phyloP scores from a whole-genome alignment of 2,888 invertebrate genomes.

The Ormia ochracea region DNA sequence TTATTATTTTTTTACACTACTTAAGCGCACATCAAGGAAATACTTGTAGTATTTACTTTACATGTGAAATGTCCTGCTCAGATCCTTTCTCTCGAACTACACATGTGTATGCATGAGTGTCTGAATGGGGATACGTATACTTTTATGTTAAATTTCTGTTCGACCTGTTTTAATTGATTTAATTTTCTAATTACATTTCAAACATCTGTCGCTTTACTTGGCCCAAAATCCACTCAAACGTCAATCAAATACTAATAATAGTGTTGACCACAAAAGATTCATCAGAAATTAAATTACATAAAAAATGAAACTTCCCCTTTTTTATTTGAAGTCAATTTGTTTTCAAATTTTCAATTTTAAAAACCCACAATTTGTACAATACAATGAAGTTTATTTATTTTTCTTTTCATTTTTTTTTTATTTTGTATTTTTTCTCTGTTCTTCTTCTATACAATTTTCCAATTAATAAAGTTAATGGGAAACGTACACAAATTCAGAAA shows the following conservation, averaged over 20 bases:
- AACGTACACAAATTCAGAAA: conserved; percentile 19
- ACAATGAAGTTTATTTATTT: conserved; percentile 33
- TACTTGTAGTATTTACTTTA: not conserved
- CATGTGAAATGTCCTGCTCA: not conserved
- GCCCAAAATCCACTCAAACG: conserved; percentile 1
- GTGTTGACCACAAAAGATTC: conserved; percentile 44
- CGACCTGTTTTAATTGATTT: conserved; percentile 53
- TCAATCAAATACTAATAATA: conserved; percentile 59
- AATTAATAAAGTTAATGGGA: conserved; percentile 51
- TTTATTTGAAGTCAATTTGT: conserved; percentile 37
- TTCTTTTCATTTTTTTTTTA: too few species aligned
- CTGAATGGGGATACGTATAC: not conserved
- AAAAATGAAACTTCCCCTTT: conserved; percentile 31
- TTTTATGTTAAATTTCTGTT: not conserved
- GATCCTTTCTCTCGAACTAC: not conserved
- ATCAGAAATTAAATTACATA: not conserved
- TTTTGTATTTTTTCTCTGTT: not conserved
- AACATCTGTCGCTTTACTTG: conserved; percentile 50
- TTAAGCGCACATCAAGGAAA: not conserved
- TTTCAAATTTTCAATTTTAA: conserved; percentile 43
- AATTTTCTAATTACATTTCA: conserved; percentile 57
- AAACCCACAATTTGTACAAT: conserved; percentile 35
- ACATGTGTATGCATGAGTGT: not conserved
- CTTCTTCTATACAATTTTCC: conserved; percentile 55
- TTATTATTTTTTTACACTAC: conserved; percentile 22